Conservation (phyloP, 2,888 invertebrate genomes). For the Lapara coniferarum region DNA sequence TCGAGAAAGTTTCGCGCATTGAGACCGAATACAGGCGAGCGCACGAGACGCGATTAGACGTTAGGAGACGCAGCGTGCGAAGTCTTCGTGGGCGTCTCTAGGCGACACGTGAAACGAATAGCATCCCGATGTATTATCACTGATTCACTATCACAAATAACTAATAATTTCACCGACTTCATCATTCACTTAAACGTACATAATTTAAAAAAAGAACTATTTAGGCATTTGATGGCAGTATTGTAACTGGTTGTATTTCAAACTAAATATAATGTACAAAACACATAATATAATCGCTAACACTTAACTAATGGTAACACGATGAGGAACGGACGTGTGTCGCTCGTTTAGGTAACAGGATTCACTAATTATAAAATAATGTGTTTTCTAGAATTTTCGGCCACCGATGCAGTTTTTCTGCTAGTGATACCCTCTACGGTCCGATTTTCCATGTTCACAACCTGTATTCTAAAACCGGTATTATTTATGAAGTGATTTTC, state of each 20-base stretch:
- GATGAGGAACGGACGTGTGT: constrained; percentile 78
- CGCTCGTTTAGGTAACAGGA: constrained; percentile 81
- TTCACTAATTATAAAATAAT: constrained; percentile 40
- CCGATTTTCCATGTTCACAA: constrained; percentile 30
- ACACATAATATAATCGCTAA: constrained; percentile 67
- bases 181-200: constrained; percentile 64
- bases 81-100: constrained; percentile 25
- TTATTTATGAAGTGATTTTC: not conserved
- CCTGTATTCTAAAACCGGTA: constrained; percentile 19
- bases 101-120: constrained; percentile 32
- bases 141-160: constrained; percentile 77
- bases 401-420: constrained; percentile 30
- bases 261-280: constrained; percentile 79
- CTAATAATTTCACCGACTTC: constrained; percentile 77
- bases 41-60: constrained; percentile 29
- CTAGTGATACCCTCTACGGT: constrained; percentile 27
- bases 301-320: constrained; percentile 82
- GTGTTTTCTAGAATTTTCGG: constrained; percentile 42
- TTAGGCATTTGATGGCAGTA: constrained; percentile 84
- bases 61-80: constrained; percentile 5
- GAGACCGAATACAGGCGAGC: constrained; percentile 49
- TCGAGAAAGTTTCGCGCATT: constrained; percentile 58
- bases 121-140: constrained; percentile 63
- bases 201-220: constrained; percentile 67
- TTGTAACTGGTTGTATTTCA: constrained; percentile 78